These are phyloP conservation scores for Microctenopoma stevenorrisi DNA, from an alignment of 2,797 vertebrate genomes.

Conservation along the genomic window DNA sequence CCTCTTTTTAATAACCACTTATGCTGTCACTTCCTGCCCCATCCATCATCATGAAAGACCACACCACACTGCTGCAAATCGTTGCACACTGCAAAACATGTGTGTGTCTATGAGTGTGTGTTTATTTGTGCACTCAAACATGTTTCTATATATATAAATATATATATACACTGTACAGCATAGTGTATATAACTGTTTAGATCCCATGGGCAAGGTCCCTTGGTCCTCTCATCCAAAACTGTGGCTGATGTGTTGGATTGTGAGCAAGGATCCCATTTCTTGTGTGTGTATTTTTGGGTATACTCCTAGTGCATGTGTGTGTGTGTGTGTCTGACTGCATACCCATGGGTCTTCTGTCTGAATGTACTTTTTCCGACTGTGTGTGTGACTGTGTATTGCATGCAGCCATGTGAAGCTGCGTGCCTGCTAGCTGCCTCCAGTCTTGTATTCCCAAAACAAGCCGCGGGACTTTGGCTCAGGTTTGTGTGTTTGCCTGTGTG, in stretches of 20 bases:
- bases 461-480: conserved; percentile 64
- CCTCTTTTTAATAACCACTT: conserved; percentile 84
- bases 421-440: conserved; percentile 68
- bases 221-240: conserved; percentile 61
- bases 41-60: conserved; percentile 74
- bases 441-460: conserved; percentile 75
- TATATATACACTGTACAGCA: conserved; percentile 4
- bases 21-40: conserved; percentile 81
- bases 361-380: conserved; percentile 60
- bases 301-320: conserved; percentile 19
- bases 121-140: conserved; percentile 23
- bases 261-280: conserved; percentile 38
- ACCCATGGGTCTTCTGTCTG: conserved; percentile 63
- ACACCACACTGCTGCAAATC: conserved; percentile 63
- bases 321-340: conserved; percentile 42
- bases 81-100: conserved; percentile 51
- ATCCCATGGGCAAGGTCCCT: conserved; percentile 48
- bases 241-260: conserved; percentile 30
- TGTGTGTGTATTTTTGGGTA: conserved; percentile 42
- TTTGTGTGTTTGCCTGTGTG: conserved; percentile 18
- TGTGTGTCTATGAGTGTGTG: neutral
- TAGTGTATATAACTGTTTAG: conserved; percentile 19
- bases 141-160: too few relatives aligned
- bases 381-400: conserved; percentile 65
- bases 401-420: conserved; percentile 76